Evolutionary conservation across 1,140 invertebrate species (phyloP).

Genomic region (Calephelis virginiensis): DNA sequence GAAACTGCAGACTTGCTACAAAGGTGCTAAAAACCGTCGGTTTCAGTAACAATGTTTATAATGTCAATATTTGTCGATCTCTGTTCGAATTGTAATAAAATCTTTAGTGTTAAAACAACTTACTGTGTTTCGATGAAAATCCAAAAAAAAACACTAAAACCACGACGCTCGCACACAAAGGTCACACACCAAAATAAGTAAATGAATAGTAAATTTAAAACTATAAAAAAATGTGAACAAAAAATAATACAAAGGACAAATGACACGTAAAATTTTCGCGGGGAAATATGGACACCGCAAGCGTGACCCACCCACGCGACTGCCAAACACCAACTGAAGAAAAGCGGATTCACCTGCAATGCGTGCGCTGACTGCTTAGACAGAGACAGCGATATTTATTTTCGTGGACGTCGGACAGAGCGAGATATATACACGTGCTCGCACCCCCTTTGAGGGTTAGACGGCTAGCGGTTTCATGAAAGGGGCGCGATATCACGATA

Average conservation of each 20-base stretch:
- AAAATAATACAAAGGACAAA: constrained; percentile 28
- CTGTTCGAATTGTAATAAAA: neutral
- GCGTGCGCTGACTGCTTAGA: constrained; percentile 66
- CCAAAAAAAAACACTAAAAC: constrained; percentile 12
- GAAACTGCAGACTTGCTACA: no score
- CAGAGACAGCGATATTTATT: constrained; percentile 35
- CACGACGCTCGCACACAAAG: constrained; percentile 14
- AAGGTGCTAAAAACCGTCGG: no score
- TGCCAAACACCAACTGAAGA: constrained; percentile 53
- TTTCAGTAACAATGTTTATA: no score
- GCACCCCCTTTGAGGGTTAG: constrained; percentile 49
- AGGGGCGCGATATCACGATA: constrained; percentile 60
- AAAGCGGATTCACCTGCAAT: constrained; percentile 67
- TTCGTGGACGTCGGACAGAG: constrained; percentile 29
- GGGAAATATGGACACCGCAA: constrained; percentile 41
- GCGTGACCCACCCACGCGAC: constrained; percentile 50
- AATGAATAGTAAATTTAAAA: constrained; percentile 21
- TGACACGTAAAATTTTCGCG: constrained; percentile 66
- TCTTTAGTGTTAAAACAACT: neutral
- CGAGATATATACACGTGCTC: constrained; percentile 57
- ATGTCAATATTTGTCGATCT: no score
- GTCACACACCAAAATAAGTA: constrained; percentile 42
- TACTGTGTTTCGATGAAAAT: constrained; percentile 14
- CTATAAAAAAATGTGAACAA: constrained; percentile 25
- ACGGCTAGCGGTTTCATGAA: constrained; percentile 51